These are phyloP conservation scores for Opisthograptis luteolata DNA, from an alignment of 2,888 invertebrate species.

Conservation along the genomic window DNA sequence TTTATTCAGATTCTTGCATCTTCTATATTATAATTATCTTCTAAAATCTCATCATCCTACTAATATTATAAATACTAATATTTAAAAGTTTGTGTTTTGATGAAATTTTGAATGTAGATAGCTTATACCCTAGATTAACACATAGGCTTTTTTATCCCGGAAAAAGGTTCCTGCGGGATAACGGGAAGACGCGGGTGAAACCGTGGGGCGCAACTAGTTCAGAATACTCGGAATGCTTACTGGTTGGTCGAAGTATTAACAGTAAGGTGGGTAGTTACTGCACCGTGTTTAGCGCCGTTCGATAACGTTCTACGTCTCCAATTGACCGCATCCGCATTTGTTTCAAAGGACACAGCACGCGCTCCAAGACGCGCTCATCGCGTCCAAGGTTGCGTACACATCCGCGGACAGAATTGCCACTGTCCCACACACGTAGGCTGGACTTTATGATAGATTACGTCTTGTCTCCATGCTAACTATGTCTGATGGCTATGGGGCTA, in stretches of 20 bases:
- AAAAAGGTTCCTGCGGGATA: too few species aligned
- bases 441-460: constrained; percentile 45
- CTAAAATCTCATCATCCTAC: too few species aligned
- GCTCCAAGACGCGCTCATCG: constrained; percentile 76
- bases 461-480: constrained; percentile 27
- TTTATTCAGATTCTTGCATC: too few species aligned
- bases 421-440: constrained; percentile 52
- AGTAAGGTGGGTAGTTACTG: constrained; percentile 53
- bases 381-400: constrained; percentile 72
- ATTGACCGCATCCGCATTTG: constrained; percentile 83
- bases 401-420: constrained; percentile 60
- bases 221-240: too few species aligned
- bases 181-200: too few species aligned
- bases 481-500: background rate
- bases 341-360: constrained; percentile 78
- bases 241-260: constrained; percentile 14
- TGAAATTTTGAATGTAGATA: too few species aligned
- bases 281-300: constrained; percentile 80
- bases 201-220: background rate
- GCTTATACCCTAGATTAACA: too few species aligned
- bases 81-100: too few species aligned
- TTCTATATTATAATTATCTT: too few species aligned
- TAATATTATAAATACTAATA: too few species aligned
- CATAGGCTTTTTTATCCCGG: too few species aligned
- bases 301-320: constrained; percentile 72